Base-by-base conservation (phyloP, 2,113 vertebrate species). In the Xenopus laevis region DNA sequence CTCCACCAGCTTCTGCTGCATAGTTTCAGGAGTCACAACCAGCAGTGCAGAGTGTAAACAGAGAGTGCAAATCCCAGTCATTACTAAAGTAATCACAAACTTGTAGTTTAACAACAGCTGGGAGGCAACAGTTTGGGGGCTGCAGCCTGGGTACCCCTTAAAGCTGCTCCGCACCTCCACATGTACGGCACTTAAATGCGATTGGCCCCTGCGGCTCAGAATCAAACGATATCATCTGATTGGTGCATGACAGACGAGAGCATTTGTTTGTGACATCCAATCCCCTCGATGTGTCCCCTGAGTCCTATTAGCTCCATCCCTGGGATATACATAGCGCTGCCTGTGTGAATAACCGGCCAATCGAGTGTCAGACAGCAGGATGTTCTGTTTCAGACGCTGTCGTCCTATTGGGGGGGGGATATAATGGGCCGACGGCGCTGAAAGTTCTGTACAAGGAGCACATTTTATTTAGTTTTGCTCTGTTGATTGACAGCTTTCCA, bases 241-340 rank as follows among this genome's bases (percentile, higher is more conserved):
- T 12, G 13, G n/a, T 53, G 15, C 16, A 23, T 57, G 62, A 72
- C 71, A 65, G 71, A 72, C 70, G 40, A 12, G 4, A 21, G 11
- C 52, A 45, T 73, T 58, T 67, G 44, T 55, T n/a, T 73, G 21
- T 33, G 71, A 65, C 40, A 73, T 65, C 18, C 71, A 46, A 65
- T 65, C 61, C 62, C 18, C 11, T 7, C 9, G 30, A 62, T 71
- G 13, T 0, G 9, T 71, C 70, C 59, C 70, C 15, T 17, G 70
- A 18, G 70, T 46, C 33, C 21, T 58, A 71, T 71, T 71, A 71
- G 45, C 13, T 20, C 13, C 4, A 30, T 46, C 45, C 59, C 59
- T 18, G 21, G 59, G 70, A 16, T 33, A 71, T 71, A 47, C 68
- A 60, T 71, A 46, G 18, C 45, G 10, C 18, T 33, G 10, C 58